phyloP scores from a whole-genome alignment of 2,797 vertebrate species.

The Octomys mimax region DNA sequence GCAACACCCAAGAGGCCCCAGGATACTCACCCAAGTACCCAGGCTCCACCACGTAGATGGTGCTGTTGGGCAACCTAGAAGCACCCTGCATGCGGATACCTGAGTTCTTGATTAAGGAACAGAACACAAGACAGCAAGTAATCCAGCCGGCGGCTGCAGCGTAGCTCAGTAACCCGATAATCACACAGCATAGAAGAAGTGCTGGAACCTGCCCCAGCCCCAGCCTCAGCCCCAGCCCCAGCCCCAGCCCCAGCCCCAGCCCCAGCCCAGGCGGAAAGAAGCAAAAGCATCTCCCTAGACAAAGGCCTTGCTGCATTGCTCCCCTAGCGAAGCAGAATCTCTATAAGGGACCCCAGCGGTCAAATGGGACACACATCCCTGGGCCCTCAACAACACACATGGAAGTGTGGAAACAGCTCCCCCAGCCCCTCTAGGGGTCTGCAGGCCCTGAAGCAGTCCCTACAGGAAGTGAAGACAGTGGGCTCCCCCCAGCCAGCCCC shows the following conservation, averaged over 20 bases:
- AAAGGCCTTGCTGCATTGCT: neutral
- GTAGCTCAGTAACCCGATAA: fast-evolving
- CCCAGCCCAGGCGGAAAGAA: neutral
- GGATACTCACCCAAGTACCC: conserved; percentile 94
- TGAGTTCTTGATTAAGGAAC: conserved; percentile 89
- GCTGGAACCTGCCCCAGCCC: neutral
- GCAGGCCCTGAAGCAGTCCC: neutral
- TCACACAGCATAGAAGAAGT: fast-evolving
- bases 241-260: neutral
- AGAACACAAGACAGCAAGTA: neutral
- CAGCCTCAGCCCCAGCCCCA: neutral
- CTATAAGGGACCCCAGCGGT: neutral
- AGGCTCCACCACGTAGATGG: conserved; percentile 95
- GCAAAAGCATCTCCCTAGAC: neutral
- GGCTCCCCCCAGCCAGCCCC: neutral
- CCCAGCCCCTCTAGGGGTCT: neutral
- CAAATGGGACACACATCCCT: neutral
- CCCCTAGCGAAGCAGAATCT: neutral
- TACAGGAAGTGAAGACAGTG: fast-evolving
- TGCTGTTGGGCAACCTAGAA: conserved; percentile 96
- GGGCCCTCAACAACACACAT: neutral
- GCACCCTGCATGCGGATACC: conserved; percentile 96
- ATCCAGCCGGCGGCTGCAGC: neutral
- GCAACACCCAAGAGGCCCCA: neutral
- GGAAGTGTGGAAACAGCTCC: neutral